Conservation (phyloP, 2,888 invertebrate genomes). For the Craniophora ligustri region DNA sequence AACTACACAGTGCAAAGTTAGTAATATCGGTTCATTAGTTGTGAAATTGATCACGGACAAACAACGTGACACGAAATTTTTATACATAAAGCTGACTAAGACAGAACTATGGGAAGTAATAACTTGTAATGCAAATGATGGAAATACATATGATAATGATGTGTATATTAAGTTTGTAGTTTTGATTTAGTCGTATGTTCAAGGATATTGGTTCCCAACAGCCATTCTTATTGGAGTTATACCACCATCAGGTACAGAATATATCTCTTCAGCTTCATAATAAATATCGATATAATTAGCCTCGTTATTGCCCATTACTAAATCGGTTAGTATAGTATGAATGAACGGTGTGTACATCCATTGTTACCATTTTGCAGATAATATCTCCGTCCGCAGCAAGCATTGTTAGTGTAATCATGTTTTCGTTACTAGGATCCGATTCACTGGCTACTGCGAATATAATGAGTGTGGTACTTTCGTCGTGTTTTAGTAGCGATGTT, state of each 20-base stretch:
- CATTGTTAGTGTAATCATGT: constrained; percentile 52
- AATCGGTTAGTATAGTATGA: constrained; percentile 41
- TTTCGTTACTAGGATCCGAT: constrained; percentile 40
- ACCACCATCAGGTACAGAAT: not conserved
- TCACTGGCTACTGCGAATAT: constrained; percentile 32
- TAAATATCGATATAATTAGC: constrained; percentile 10
- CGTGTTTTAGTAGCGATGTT: constrained; percentile 12
- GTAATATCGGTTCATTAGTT: too few relatives aligned
- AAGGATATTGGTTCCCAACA: too few relatives aligned
- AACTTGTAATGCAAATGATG: too few relatives aligned
- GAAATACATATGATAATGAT: too few relatives aligned
- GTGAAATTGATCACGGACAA: too few relatives aligned
- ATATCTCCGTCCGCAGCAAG: constrained; percentile 39
- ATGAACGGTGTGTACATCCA: constrained; percentile 48
- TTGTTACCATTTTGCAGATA: constrained; percentile 51
- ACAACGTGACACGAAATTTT: too few relatives aligned
- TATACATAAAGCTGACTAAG: too few relatives aligned
- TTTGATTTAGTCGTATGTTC: too few relatives aligned
- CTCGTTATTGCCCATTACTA: constrained; percentile 17
- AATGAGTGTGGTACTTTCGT: constrained; percentile 12
- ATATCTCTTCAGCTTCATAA: not conserved
- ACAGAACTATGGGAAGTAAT: too few relatives aligned
- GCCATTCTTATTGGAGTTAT: not conserved
- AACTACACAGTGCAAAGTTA: too few relatives aligned
- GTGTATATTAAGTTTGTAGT: too few relatives aligned